A percentile compares a stretch with the other conserved stretches of the same genome.
Conservation (phyloP, 1,140 invertebrate genomes). For the Drosophila insularis region DNA sequence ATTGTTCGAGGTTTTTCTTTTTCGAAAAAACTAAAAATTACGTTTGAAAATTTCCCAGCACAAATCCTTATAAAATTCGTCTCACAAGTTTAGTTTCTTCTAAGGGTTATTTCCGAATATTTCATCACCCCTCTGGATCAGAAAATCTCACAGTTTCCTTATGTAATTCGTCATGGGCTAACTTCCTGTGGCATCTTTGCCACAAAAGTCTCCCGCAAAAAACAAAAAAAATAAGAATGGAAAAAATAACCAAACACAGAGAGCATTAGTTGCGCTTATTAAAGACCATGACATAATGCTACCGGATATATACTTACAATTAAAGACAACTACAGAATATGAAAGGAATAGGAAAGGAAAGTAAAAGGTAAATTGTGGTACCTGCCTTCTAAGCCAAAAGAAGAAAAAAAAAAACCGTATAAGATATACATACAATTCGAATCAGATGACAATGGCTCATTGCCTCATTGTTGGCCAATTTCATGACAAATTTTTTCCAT, state of each 20-base stretch:
- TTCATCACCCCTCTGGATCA: slow-evolving; percentile 9
- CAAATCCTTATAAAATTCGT: neutral
- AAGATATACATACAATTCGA: slow-evolving; percentile 45
- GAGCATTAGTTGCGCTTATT: slow-evolving; percentile 61
- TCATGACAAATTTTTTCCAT: slow-evolving; percentile 75
- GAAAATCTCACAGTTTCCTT: slow-evolving; percentile 8
- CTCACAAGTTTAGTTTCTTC: neutral
- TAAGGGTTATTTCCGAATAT: neutral
- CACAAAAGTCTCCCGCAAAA: slow-evolving; percentile 69
- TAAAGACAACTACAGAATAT: neutral
- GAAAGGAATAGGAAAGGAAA: neutral
- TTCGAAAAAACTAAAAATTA: too few species aligned
- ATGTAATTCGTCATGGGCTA: slow-evolving; percentile 27
- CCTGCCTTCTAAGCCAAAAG: slow-evolving; percentile 30
- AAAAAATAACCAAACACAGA: neutral
- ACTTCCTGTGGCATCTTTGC: slow-evolving; percentile 54
- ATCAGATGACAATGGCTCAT: slow-evolving; percentile 61
- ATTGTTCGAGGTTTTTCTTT: too few species aligned
- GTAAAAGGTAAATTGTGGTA: slow-evolving; percentile 7
- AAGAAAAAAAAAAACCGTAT: neutral
- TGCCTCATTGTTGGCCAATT: slow-evolving; percentile 73
- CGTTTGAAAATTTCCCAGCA: neutral
- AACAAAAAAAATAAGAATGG: neutral
- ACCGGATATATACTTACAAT: slow-evolving; percentile 41
- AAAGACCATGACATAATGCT: slow-evolving; percentile 45